Evolutionary conservation across 2,113 vertebrate species (phyloP).

Genomic region (Rhinolophus ferrumequinum): DNA sequence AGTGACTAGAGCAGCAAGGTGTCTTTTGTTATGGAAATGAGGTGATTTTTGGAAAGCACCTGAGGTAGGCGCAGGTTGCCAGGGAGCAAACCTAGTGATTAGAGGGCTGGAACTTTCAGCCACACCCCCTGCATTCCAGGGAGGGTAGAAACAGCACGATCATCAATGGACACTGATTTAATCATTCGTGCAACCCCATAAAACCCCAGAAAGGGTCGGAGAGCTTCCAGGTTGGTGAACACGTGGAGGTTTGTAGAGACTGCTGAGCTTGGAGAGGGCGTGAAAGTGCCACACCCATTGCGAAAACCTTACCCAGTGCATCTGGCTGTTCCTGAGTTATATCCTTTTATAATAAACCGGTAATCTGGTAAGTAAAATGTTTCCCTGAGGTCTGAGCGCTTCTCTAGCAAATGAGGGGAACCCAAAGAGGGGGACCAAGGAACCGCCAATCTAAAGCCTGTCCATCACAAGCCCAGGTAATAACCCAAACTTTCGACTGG

Average conservation of each 20-base stretch:
- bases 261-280: fast-evolving
- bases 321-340: neutral
- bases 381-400: neutral
- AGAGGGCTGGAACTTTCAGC: neutral
- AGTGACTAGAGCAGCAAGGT: neutral
- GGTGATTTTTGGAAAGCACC: neutral
- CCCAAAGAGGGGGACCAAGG: no score
- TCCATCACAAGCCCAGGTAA: neutral
- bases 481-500: neutral
- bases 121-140: neutral
- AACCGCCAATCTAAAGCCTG: neutral
- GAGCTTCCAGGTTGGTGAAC: neutral
- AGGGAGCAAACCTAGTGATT: neutral
- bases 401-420: neutral
- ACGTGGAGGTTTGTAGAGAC: neutral
- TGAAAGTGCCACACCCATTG: neutral
- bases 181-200: neutral
- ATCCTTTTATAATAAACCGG: neutral
- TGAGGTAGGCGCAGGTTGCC: neutral
- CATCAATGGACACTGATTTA: neutral
- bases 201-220: neutral
- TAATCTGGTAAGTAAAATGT: neutral
- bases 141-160: neutral
- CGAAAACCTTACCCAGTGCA: neutral
- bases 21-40: neutral